Percentiles rank a stretch among this genome's conserved stretches.
phyloP scores from a whole-genome alignment of 2,888 invertebrate species.

The Stenchaetothrips biformis region DNA sequence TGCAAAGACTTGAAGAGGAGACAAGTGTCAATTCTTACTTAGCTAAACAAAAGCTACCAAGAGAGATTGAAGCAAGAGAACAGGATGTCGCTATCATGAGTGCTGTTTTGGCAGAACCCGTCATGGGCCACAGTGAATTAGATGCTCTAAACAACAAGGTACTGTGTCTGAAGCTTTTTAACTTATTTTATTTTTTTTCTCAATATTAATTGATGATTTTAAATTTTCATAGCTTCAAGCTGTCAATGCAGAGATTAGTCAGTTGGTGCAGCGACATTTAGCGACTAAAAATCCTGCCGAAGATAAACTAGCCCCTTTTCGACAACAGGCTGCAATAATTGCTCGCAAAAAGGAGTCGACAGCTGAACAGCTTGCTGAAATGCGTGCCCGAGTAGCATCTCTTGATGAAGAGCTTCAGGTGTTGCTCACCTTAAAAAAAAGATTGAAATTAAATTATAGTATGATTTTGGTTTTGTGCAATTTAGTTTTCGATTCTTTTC shows the following conservation, averaged over 20 bases:
- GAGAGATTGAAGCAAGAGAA: slow-evolving; percentile 60
- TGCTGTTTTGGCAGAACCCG: slow-evolving; percentile 61
- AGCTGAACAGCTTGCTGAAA: slow-evolving; percentile 63
- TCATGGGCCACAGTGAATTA: slow-evolving; percentile 61
- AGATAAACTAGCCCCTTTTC: slow-evolving; percentile 75
- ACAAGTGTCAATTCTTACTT: slow-evolving; percentile 69
- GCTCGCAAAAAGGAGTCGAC: slow-evolving; percentile 72
- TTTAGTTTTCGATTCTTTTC: slow-evolving; percentile 27
- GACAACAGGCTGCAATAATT: slow-evolving; percentile 78
- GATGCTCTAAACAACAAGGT: slow-evolving; percentile 60
- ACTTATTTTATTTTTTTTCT: slow-evolving; percentile 17
- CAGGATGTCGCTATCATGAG: slow-evolving; percentile 65
- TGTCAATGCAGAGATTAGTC: slow-evolving; percentile 59
- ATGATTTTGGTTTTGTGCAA: slow-evolving; percentile 22
- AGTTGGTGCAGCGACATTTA: slow-evolving; percentile 66
- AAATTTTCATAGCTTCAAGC: slow-evolving; percentile 45
- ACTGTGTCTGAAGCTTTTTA: not conserved
- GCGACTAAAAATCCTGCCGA: slow-evolving; percentile 56
- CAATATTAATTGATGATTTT: not conserved
- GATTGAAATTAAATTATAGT: slow-evolving; percentile 39
- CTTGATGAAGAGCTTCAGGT: slow-evolving; percentile 59
- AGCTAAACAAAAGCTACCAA: slow-evolving; percentile 71
- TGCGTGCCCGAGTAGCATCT: slow-evolving; percentile 57
- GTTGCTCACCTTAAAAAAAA: slow-evolving; percentile 32
- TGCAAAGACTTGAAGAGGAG: slow-evolving; percentile 71